These are phyloP conservation scores for Trichacis sp. DNA, from an alignment of 2,888 invertebrate species.

Conservation along the genomic window DNA sequence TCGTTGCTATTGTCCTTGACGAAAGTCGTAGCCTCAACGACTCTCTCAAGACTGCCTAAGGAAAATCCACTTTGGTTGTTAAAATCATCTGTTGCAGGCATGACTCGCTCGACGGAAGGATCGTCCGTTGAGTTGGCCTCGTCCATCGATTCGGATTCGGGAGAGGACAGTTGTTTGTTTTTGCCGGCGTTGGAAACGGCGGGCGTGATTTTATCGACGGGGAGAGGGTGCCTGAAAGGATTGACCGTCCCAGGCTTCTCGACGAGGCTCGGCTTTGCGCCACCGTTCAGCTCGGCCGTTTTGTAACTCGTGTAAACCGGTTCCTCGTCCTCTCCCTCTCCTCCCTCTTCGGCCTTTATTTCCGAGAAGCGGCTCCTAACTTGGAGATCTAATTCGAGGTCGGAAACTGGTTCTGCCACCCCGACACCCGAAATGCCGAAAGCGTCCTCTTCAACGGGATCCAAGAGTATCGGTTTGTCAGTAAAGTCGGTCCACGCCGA, in stretches of 20 bases:
- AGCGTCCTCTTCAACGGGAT: slow-evolving; percentile 18
- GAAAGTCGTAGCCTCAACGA: slow-evolving; percentile 47
- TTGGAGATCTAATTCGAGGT: slow-evolving; percentile 59
- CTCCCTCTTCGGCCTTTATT: slow-evolving; percentile 38
- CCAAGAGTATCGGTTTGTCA: slow-evolving; percentile 23
- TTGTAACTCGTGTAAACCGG: slow-evolving; percentile 65
- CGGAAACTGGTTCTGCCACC: slow-evolving; percentile 64
- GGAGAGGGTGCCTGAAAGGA: slow-evolving; percentile 65
- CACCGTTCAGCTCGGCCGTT: slow-evolving; percentile 61
- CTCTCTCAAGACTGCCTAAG: slow-evolving; percentile 36
- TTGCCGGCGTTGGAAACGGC: slow-evolving; percentile 33
- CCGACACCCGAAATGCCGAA: slow-evolving; percentile 58
- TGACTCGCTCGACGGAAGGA: slow-evolving; percentile 23
- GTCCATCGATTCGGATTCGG: background rate
- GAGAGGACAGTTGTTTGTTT: background rate
- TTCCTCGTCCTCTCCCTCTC: no score
- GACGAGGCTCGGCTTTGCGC: slow-evolving; percentile 55
- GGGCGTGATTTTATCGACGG: slow-evolving; percentile 62
- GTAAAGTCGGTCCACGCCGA: slow-evolving; percentile 14
- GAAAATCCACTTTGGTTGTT: slow-evolving; percentile 16
- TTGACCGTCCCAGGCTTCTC: slow-evolving; percentile 60
- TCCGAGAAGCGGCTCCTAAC: slow-evolving; percentile 55
- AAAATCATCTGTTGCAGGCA: slow-evolving; percentile 25
- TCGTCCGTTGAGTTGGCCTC: slow-evolving; percentile 9
- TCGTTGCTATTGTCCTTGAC: slow-evolving; percentile 23